Base-by-base conservation (phyloP, 2,888 invertebrate genomes). In the Pristionchus mayeri region DNA sequence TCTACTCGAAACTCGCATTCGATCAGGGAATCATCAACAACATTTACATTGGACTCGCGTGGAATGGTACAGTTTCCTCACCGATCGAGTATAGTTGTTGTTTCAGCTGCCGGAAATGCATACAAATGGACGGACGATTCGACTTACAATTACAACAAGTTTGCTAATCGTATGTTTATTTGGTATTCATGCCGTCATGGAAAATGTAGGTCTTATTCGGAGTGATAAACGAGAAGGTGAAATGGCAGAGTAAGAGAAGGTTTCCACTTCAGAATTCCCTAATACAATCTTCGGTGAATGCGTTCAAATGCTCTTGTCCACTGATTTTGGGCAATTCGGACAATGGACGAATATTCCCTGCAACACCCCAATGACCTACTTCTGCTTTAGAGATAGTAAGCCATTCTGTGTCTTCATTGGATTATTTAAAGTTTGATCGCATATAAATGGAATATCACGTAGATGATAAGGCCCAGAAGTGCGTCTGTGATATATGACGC, bases 281-380 rank as follows among this genome's bases (percentile, higher is more conserved):
- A 76, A 76, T 24, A 48, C 76, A 13, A 24, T 48, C 3, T 76
- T 76, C 76, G 76, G 76, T 4, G 44, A 44, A 21, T 76, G 76
- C 27, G 50, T 50, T 4, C 76, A 76, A 24, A 3, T 76, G 30
- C 0, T 76, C 27, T 27, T 76, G n/a, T 48, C 76, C 30, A 50
- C 76, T 48, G 76, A 76, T 48, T 50, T 76, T 18, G 76, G 76
- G 0, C 27, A 44, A 27, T 24, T 76, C 27, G 76, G 76, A 0
- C 76, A 76, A 27, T 76, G 76, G 76, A 76, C 76, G 13, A 76
- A 76, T 50, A 76, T 76, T 18, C 76, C 76, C 48, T 76, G 76
- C 18, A 24, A 24, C 6, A 76, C 76, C 27, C 76, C n/a, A 11
- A 44, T 76, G 48, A 48, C 76, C 27, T 76, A 76, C 30, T 44